Percentiles rank a stretch among this genome's conserved stretches.
Conservation (phyloP, 2,888 invertebrate genomes). For the Eupithecia centaureata region DNA sequence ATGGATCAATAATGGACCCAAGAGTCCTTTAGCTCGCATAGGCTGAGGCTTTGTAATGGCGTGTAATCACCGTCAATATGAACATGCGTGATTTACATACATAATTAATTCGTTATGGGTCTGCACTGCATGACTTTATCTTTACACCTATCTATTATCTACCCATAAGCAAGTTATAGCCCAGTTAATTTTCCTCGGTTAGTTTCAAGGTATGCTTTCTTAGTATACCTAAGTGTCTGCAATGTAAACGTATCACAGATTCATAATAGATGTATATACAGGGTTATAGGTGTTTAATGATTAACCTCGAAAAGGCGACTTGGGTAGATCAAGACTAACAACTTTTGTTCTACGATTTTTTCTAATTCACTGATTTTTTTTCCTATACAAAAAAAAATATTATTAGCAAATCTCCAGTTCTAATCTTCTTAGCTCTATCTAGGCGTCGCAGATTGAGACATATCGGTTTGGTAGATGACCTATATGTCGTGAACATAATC, state of each 20-base stretch:
- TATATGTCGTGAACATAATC: too few species aligned
- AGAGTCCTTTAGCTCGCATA: conserved; percentile 30
- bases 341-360: too few species aligned
- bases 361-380: too few species aligned
- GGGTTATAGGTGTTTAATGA: not conserved
- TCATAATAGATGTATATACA: too few species aligned
- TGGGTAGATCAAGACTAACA: too few species aligned
- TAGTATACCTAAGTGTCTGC: not conserved
- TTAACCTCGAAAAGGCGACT: too few species aligned
- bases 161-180: conserved; percentile 9
- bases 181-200: conserved; percentile 25
- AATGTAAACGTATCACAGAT: not conserved
- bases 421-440: too few species aligned
- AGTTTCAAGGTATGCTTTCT: not conserved
- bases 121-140: conserved; percentile 10
- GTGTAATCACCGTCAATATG: conserved; percentile 47
- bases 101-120: conserved; percentile 39
- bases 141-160: conserved; percentile 23
- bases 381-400: too few species aligned
- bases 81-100: conserved; percentile 51
- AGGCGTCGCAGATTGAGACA: too few species aligned
- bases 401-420: too few species aligned
- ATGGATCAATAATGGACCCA: conserved; percentile 45
- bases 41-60: conserved; percentile 52
- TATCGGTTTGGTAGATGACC: too few species aligned